Percentiles rank a stretch among this genome's conserved stretches.
These are phyloP conservation scores for Drosophila nikananu DNA, from an alignment of 1,140 invertebrate species.

Conservation along the genomic window DNA sequence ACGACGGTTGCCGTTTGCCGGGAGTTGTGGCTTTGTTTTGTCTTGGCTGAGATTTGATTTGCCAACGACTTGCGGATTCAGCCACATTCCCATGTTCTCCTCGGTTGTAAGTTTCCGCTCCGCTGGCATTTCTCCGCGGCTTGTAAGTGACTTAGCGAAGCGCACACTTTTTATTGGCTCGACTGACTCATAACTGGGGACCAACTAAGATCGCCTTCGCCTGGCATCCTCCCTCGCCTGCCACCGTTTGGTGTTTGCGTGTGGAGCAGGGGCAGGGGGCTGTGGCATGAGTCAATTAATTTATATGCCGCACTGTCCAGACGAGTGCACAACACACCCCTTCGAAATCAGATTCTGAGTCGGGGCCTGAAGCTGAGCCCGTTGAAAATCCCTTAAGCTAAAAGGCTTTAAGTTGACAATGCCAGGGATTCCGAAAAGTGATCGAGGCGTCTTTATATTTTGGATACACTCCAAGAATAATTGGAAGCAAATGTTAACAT, in stretches of 20 bases:
- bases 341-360: slow-evolving; percentile 35
- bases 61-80: slow-evolving; percentile 64
- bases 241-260: background rate
- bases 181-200: slow-evolving; percentile 55
- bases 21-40: slow-evolving; percentile 52
- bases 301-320: slow-evolving; percentile 71
- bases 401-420: slow-evolving; percentile 58
- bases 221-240: background rate
- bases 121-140: slow-evolving; percentile 41
- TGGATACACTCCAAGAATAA: slow-evolving; percentile 2
- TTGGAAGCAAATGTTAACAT: background rate
- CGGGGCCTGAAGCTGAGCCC: slow-evolving; percentile 8
- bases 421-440: slow-evolving; percentile 47
- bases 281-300: slow-evolving; percentile 77
- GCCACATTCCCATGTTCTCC: slow-evolving; percentile 64
- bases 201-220: slow-evolving; percentile 16
- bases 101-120: slow-evolving; percentile 46
- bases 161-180: slow-evolving; percentile 64
- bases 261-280: slow-evolving; percentile 12
- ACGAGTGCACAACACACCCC: slow-evolving; percentile 64
- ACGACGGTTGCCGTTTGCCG: slow-evolving; percentile 12
- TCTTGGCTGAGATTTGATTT: slow-evolving; percentile 63
- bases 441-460: slow-evolving; percentile 22
- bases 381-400: slow-evolving; percentile 30
- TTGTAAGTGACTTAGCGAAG: slow-evolving; percentile 73